Evolutionary conservation across 2,888 invertebrate genomes (phyloP).

Genomic region (Heliconius ethilla): DNA sequence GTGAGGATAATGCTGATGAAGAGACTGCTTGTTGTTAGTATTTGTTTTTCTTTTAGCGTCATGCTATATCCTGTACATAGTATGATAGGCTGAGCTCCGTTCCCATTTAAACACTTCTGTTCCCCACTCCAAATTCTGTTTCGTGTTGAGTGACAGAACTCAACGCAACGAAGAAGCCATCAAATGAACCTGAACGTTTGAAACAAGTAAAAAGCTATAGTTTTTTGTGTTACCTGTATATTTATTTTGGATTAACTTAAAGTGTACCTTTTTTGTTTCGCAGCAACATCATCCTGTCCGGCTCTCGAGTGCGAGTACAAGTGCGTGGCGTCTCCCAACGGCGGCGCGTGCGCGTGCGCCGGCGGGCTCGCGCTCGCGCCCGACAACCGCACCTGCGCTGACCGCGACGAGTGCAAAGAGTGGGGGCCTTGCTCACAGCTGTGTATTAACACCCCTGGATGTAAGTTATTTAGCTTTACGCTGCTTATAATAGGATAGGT

Average conservation of each 20-base stretch:
- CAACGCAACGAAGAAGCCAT: too few relatives aligned
- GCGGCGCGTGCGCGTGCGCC: constrained; percentile 95
- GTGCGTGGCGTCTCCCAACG: constrained; percentile 94
- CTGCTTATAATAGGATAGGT: too few relatives aligned
- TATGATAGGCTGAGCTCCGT: too few relatives aligned
- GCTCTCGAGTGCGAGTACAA: constrained; percentile 93
- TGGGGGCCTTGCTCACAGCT: constrained; percentile 98
- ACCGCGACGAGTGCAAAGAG: constrained; percentile 94
- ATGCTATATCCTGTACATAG: not conserved
- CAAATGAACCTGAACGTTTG: too few relatives aligned
- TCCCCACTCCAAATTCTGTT: too few relatives aligned
- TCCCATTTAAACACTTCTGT: too few relatives aligned
- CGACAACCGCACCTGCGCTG: constrained; percentile 93
- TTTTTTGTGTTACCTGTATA: too few relatives aligned
- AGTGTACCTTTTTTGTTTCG: constrained; percentile 43
- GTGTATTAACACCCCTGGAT: constrained; percentile 93
- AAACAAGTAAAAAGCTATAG: too few relatives aligned
- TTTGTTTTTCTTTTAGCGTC: not conserved
- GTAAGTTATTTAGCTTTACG: constrained; percentile 47
- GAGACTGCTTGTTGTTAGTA: constrained; percentile 93
- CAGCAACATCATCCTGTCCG: constrained; percentile 91
- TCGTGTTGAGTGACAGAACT: too few relatives aligned
- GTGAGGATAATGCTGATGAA: constrained; percentile 95
- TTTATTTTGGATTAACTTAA: too few relatives aligned
- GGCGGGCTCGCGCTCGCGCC: constrained; percentile 91